Conservation (phyloP, 1,140 invertebrate species). For the Bombus superbus region DNA sequence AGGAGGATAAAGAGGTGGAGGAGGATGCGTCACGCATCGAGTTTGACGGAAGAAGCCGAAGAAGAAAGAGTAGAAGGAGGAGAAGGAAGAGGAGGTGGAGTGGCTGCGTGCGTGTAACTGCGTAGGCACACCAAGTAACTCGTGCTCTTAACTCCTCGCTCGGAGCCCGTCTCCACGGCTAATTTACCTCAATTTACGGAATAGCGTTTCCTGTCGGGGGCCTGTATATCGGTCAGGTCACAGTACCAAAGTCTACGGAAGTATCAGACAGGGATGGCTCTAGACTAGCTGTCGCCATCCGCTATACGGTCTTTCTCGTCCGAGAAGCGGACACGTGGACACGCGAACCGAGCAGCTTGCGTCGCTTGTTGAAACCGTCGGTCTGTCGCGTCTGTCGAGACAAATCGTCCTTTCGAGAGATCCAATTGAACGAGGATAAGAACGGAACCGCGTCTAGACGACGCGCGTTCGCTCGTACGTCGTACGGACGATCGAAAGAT, state of each 20-base stretch:
- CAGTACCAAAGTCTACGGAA: slow-evolving; percentile 49
- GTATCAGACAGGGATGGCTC: slow-evolving; percentile 52
- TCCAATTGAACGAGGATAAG: not conserved
- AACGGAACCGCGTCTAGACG: not conserved
- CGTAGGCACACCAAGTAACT: slow-evolving; percentile 71
- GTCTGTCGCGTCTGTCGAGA: too few species aligned
- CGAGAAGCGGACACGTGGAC: slow-evolving; percentile 27
- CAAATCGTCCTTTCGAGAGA: not conserved
- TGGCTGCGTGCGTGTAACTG: slow-evolving; percentile 61
- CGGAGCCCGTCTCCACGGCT: slow-evolving; percentile 65
- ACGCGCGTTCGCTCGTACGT: too few species aligned
- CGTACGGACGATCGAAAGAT: not conserved
- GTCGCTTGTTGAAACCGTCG: not conserved
- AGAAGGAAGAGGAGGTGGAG: slow-evolving; percentile 44
- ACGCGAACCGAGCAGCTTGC: not conserved
- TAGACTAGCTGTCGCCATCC: slow-evolving; percentile 64
- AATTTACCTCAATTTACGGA: slow-evolving; percentile 79
- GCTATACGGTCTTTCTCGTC: slow-evolving; percentile 15
- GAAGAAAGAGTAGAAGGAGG: slow-evolving; percentile 40
- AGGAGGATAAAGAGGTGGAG: slow-evolving; percentile 55
- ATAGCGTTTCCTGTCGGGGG: slow-evolving; percentile 75
- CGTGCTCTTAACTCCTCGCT: slow-evolving; percentile 59
- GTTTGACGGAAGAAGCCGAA: slow-evolving; percentile 63
- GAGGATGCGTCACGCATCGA: slow-evolving; percentile 66
- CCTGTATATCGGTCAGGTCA: slow-evolving; percentile 69